These are phyloP conservation scores for Frieseomelitta varia DNA, from an alignment of 1,140 invertebrate species.

Conservation along the genomic window DNA sequence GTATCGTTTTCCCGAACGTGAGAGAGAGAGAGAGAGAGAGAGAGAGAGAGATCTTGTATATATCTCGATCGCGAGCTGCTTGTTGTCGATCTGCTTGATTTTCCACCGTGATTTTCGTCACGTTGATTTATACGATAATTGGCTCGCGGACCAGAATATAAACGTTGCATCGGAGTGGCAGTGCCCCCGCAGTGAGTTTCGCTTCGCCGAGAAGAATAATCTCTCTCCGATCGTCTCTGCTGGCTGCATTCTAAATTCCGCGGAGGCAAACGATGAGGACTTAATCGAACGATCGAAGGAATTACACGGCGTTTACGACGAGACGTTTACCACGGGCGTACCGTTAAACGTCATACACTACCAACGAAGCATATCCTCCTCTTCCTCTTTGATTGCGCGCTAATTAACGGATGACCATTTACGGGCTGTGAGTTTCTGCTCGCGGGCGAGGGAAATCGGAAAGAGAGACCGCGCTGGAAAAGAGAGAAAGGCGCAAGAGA, in stretches of 20 bases:
- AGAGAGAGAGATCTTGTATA: neutral
- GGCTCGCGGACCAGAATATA: neutral
- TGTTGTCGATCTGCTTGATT: neutral
- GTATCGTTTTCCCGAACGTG: slow-evolving; percentile 17
- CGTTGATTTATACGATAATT: slow-evolving; percentile 28
- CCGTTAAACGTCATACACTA: slow-evolving; percentile 16
- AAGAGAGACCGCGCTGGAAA: slow-evolving; percentile 25
- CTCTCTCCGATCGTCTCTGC: neutral
- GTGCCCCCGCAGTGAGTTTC: neutral
- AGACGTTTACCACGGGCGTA: neutral
- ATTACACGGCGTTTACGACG: neutral
- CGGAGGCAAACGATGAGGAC: too few species aligned
- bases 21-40: neutral
- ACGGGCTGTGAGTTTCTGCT: slow-evolving; percentile 8
- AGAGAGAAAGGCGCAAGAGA: neutral
- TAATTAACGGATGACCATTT: slow-evolving; percentile 60
- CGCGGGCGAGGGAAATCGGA: slow-evolving; percentile 32
- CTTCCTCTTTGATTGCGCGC: slow-evolving; percentile 35
- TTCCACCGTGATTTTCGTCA: slow-evolving; percentile 18
- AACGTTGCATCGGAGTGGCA: neutral
- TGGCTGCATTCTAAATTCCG: neutral
- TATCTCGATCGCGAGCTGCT: neutral
- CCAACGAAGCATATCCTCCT: neutral
- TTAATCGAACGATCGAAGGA: neutral
- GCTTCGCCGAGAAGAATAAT: neutral